Evolutionary conservation across 1,140 invertebrate genomes (phyloP), one percentile per base, ranked within the genome.

Genomic region (Drosophila nigrodunni): DNA sequence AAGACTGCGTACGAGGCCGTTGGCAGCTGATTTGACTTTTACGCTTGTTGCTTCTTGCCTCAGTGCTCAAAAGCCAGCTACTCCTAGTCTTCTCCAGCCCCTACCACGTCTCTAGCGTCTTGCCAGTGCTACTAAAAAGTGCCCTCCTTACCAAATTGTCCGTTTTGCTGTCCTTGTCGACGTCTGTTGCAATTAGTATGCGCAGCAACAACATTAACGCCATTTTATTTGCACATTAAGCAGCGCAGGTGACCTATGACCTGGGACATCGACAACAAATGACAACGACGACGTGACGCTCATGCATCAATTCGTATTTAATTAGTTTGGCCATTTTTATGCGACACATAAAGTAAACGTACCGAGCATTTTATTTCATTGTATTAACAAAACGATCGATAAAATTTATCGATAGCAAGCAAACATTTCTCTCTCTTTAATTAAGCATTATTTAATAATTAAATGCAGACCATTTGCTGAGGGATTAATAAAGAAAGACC

Each of bases 221-320:
- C 74, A 75, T 81, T 88, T 83, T 88, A 78, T 89, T 83, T 80
- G 80, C 70, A 75, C 85, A 89, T 88, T 89, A 89, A 88, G 49
- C 77, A 52, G 18, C 62, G 43, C 82, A 73, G 83, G 69, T 85
- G 74, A 77, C 72, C 70, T 60, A 57, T 71, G 62, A 76, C 66
- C 74, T 67, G 73, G 37, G 43, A 57, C 11, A 39, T 55, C 39
- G 39, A 5, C 10, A 41, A 10, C 39, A n/a, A 13, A 43, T 13
- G 41, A 43, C 11, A n/a, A 43, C 41, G 62, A 66, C 72, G 49
- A 87, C 83, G 83, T 88, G 85, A 80, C 71, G 70, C 80, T 69
- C 67, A 74, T 88, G 68, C 82, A 72, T 78, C 74, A 66, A 67
- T 73, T 64, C 57, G 70, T 70, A 80, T 85, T 85, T 88, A 85